Evolutionary conservation across 1,140 invertebrate genomes (phyloP).

Genomic region (Liolophura sinensis): DNA sequence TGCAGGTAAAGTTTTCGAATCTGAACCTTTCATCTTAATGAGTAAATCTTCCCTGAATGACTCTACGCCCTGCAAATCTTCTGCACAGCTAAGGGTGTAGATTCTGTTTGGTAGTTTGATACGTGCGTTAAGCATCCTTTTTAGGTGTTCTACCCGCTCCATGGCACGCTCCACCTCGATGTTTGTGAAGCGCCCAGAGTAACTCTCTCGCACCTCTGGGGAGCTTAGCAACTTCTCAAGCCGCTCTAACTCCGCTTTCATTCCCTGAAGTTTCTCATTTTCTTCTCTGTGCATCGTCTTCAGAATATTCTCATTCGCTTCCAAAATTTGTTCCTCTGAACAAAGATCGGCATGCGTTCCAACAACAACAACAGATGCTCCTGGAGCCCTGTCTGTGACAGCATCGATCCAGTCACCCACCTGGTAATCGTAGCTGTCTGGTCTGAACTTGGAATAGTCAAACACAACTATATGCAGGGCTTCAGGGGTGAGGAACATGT

Average conservation of each 20-base stretch:
- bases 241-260: constrained; percentile 29
- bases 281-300: constrained; percentile 40
- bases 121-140: constrained; percentile 38
- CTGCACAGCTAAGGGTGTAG: constrained; percentile 46
- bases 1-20: constrained; percentile 33
- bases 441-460: constrained; percentile 43
- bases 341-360: constrained; percentile 50
- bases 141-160: constrained; percentile 33
- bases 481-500: constrained; percentile 56
- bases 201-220: constrained; percentile 17
- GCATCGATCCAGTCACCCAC: constrained; percentile 51
- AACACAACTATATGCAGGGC: constrained; percentile 58
- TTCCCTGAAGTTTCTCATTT: constrained; percentile 32
- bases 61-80: constrained; percentile 30
- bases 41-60: constrained; percentile 23
- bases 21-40: constrained; percentile 23
- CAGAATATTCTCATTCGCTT: constrained; percentile 31
- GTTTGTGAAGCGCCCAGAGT: constrained; percentile 15
- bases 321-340: constrained; percentile 30
- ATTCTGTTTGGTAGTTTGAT: constrained; percentile 32
- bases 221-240: constrained; percentile 24
- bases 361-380: constrained; percentile 40
- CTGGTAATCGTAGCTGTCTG: constrained; percentile 33
- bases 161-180: constrained; percentile 35
- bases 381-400: constrained; percentile 46